phyloP scores from a whole-genome alignment of 2,113 vertebrate species.

The Colossoma macropomum region DNA sequence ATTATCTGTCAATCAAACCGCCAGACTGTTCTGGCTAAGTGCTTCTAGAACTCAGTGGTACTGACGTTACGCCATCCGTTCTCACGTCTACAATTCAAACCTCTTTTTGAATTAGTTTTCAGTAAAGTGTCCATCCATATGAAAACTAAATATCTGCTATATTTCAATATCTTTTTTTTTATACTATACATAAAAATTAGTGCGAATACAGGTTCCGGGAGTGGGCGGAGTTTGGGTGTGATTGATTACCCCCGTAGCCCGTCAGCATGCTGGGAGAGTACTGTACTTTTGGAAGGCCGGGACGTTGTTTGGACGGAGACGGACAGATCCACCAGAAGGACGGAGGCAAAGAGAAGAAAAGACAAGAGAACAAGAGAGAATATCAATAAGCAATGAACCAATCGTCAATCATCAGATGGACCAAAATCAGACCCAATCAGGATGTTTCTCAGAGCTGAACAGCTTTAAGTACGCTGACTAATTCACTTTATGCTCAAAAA shows the following conservation, averaged over 20 bases:
- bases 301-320: conserved; percentile 22
- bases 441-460: not conserved
- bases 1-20: conserved; percentile 30
- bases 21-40: conserved; percentile 64
- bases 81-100: conserved; percentile 70
- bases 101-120: conserved; percentile 67
- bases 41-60: conserved; percentile 71
- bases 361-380: conserved; percentile 25
- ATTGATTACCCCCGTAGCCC: conserved; percentile 81
- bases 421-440: not conserved
- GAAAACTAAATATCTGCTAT: conserved; percentile 78
- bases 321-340: conserved; percentile 49
- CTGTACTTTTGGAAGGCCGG: conserved; percentile 67
- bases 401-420: not conserved
- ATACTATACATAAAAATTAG: conserved; percentile 75
- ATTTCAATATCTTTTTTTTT: conserved; percentile 66
- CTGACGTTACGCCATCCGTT: conserved; percentile 67
- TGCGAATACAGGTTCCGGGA: conserved; percentile 81
- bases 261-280: conserved; percentile 87
- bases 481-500: no score
- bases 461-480: no score
- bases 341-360: conserved; percentile 40
- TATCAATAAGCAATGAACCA: not conserved
- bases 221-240: conserved; percentile 78
- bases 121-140: conserved; percentile 81